Evolutionary conservation across 2,888 invertebrate species (phyloP), one percentile per base, ranked within the genome.

Genomic region (Drosophila mimica): DNA sequence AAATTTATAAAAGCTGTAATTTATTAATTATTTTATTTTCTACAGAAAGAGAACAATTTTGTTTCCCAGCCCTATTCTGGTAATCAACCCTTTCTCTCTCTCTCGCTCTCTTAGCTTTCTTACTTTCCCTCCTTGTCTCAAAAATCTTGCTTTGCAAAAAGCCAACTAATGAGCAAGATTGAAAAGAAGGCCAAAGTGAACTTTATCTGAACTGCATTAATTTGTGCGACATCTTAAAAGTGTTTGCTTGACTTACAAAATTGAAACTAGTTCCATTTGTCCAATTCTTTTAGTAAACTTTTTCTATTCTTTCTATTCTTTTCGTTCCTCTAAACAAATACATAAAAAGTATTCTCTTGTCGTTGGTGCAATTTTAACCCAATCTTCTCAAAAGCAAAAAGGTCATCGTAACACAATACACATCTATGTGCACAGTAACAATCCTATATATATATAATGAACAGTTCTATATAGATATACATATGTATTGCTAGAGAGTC

Each of bases 391-490:
- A 52, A 52, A 40, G 58, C 51, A 61, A 48, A 80, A 73, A 77
- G 79, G 79, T 79, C 79, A 81, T 74, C 68, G 79, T 78, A 79
- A 79, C 81, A 66, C 70, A 79, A 78, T 78, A 40, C 64, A 53
- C 59, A 68, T 13, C 46, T 13, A 28, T 56, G 53, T 57, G 40
- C 53, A 43, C 60, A 64, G 57, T 40, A 57, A 68, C 68, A 76
- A 76, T 76, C 36, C 70, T 43, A 33, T 38, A 20, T 9, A 36
- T 58, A 20, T 9, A 13, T 36, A 13, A 2, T 25, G 25, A 3
- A 25, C 54, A 43, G 36, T 52, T 34, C 33, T 34, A 66, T 36
- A 49, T 30, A 38, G 40, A 43, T 57, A 48, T 57, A 52, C 51
- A 51, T 62, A 48, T 33, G 36, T 48, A 46, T 46, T 25, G 4